phyloP scores from a whole-genome alignment of 2,113 vertebrate species.

The Dicentrarchus labrax region DNA sequence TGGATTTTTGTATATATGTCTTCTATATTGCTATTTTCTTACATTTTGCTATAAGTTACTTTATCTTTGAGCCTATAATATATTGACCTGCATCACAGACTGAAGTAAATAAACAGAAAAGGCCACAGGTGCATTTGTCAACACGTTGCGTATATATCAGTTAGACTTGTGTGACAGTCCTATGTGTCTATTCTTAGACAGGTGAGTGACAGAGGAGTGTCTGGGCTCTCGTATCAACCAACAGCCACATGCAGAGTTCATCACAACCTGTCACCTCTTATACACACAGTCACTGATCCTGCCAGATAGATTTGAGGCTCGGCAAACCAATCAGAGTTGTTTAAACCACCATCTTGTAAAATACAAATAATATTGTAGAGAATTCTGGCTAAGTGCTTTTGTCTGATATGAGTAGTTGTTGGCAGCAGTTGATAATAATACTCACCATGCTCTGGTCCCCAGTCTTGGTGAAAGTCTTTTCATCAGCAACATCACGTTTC shows the following conservation, averaged over 20 bases:
- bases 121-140: conserved; percentile 58
- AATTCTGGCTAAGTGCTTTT: neutral
- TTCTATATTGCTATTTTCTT: conserved; percentile 12
- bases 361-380: neutral
- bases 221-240: conserved; percentile 67
- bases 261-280: conserved; percentile 69
- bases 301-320: conserved; percentile 47
- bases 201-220: conserved; percentile 65
- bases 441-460: conserved; percentile 96
- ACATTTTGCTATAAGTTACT: neutral
- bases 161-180: conserved; percentile 39
- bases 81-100: neutral
- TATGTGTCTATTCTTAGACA: conserved; percentile 63
- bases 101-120: conserved; percentile 13
- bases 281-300: conserved; percentile 59
- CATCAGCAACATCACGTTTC: conserved; percentile 93
- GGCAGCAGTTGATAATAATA: neutral
- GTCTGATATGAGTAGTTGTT: neutral
- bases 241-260: conserved; percentile 63
- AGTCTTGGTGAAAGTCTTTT: conserved; percentile 96
- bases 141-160: conserved; percentile 48
- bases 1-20: neutral
- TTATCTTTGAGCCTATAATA: conserved; percentile 7
- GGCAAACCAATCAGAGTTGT: conserved; percentile 38
- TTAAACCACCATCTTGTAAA: conserved; percentile 19